Conservation (phyloP, 2,888 invertebrate genomes). For the Sylvicola cinctus region DNA sequence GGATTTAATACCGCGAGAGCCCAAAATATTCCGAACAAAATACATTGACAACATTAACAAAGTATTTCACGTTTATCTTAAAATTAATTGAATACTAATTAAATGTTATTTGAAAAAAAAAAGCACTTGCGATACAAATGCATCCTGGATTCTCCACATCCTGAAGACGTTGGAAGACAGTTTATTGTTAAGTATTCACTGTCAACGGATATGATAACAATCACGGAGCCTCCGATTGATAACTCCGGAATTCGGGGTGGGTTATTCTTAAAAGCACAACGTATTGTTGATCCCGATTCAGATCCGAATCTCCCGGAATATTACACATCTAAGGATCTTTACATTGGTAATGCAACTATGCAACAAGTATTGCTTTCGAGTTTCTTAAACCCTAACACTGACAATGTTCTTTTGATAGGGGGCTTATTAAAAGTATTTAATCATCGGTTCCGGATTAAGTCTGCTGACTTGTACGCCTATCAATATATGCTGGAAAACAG, state of each 20-base stretch:
- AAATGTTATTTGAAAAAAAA: not conserved
- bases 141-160: conserved; percentile 53
- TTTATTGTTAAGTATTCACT: conserved; percentile 60
- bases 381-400: no score
- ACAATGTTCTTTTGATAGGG: conserved; percentile 22
- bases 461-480: conserved; percentile 58
- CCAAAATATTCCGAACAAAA: conserved; percentile 53
- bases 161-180: conserved; percentile 51
- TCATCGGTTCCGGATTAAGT: conserved; percentile 55
- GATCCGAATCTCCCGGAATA: conserved; percentile 49
- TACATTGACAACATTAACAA: conserved; percentile 52
- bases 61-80: conserved; percentile 15
- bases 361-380: conserved; percentile 8
- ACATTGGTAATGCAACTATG: conserved; percentile 34
- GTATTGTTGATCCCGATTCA: conserved; percentile 45
- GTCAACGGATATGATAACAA: conserved; percentile 51
- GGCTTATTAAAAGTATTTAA: conserved; percentile 48
- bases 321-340: conserved; percentile 60
- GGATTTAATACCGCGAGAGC: conserved; percentile 46
- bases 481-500: conserved; percentile 53
- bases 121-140: conserved; percentile 49
- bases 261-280: conserved; percentile 45
- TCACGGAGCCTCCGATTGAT: conserved; percentile 46
- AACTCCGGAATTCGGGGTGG: conserved; percentile 63
- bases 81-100: not conserved